Evolutionary conservation across 2,888 invertebrate species (phyloP).

Genomic region (Schrankia costaestrigalis): DNA sequence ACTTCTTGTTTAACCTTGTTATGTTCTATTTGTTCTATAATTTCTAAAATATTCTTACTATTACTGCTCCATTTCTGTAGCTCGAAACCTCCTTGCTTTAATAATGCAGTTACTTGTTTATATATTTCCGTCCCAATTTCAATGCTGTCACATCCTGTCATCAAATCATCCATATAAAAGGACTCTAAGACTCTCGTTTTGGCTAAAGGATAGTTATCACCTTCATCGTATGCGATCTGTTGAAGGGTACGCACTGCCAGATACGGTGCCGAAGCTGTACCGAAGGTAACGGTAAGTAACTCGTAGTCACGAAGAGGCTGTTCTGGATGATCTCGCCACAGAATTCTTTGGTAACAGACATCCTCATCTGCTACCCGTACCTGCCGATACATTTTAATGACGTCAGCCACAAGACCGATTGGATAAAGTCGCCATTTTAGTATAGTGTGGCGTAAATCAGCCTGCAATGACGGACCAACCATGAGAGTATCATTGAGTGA

Average conservation of each 20-base stretch:
- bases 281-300: conserved; percentile 15
- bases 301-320: conserved; percentile 1
- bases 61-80: conserved; percentile 11
- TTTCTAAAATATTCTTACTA: neutral
- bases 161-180: conserved; percentile 13
- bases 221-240: conserved; percentile 18
- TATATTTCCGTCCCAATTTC: conserved; percentile 4
- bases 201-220: conserved; percentile 2
- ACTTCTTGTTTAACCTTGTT: neutral
- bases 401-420: conserved; percentile 3
- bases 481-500: conserved; percentile 6
- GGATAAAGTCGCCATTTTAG: neutral
- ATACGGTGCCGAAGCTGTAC: conserved; percentile 18
- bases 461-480: conserved; percentile 6
- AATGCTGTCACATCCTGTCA: conserved; percentile 11
- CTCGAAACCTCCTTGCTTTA: conserved; percentile 11
- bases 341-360: conserved; percentile 5
- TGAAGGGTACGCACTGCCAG: conserved; percentile 15
- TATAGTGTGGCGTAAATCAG: neutral
- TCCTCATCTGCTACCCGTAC: neutral
- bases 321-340: neutral
- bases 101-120: conserved; percentile 3
- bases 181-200: neutral
- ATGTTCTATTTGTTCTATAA: too few species aligned
- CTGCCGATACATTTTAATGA: neutral